Conservation (phyloP, 1,140 invertebrate species). For the Trachymyrmex cornetzi region DNA sequence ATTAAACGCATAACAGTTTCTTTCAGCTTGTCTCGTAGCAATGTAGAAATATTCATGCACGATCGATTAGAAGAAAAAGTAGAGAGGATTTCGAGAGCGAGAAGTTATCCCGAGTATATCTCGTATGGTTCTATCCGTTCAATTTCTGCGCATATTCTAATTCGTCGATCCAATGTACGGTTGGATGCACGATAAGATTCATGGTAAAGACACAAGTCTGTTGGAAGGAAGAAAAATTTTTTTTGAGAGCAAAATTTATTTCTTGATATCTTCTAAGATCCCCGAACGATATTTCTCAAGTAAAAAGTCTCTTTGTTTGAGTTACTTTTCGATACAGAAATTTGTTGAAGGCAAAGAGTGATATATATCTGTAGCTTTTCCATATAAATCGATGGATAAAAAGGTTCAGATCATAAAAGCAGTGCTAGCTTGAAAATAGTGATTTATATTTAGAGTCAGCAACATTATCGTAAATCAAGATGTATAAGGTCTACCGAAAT, state of each 20-base stretch:
- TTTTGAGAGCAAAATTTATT: slow-evolving; percentile 7
- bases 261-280: neutral
- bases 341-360: neutral
- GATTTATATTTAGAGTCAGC: neutral
- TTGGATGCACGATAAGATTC: neutral
- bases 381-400: neutral
- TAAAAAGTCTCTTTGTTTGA: neutral
- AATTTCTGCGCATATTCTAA: slow-evolving; percentile 20
- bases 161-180: neutral
- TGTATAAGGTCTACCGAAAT: neutral
- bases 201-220: slow-evolving; percentile 20
- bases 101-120: slow-evolving; percentile 26
- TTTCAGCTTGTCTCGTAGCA: neutral
- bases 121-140: neutral
- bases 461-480: neutral
- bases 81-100: slow-evolving; percentile 3
- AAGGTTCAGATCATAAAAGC: neutral
- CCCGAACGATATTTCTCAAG: neutral
- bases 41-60: slow-evolving; percentile 33
- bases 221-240: slow-evolving; percentile 34
- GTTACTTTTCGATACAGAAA: neutral
- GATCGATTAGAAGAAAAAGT: neutral
- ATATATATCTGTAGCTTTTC: neutral
- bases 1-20: too few species aligned
- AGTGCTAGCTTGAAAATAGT: neutral